These are phyloP conservation scores for Dione vanillae DNA, from an alignment of 2,888 invertebrate species.

Conservation along the genomic window DNA sequence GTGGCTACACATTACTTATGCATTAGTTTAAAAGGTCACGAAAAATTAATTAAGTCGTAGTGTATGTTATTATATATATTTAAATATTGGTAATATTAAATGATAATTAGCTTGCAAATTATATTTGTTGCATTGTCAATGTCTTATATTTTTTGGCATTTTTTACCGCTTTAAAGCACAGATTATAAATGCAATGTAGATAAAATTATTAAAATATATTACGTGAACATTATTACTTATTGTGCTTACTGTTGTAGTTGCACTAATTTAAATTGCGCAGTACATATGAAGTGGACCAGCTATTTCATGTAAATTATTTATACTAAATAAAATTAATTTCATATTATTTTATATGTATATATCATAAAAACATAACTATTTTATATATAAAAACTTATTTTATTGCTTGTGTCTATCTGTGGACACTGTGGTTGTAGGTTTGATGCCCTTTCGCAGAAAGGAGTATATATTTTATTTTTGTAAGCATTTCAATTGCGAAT, in stretches of 20 bases:
- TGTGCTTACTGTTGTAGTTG: conserved; percentile 17
- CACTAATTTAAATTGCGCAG: conserved; percentile 39
- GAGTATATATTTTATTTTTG: too few species aligned
- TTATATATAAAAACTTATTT: too few species aligned
- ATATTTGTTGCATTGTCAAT: not conserved
- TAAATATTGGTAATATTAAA: not conserved
- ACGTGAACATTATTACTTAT: not conserved
- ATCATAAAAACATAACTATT: too few species aligned
- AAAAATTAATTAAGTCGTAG: not conserved
- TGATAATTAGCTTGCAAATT: conserved; percentile 34
- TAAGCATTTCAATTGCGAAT: too few species aligned
- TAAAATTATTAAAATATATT: not conserved
- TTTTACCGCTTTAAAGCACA: conserved; percentile 7
- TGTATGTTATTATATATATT: not conserved
- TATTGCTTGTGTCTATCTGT: too few species aligned
- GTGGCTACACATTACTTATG: not conserved
- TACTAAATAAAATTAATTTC: not conserved
- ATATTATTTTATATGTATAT: too few species aligned
- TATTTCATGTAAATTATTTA: not conserved
- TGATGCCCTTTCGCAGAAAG: too few species aligned
- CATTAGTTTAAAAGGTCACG: not conserved
- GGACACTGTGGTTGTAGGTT: too few species aligned
- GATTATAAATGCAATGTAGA: conserved; percentile 5
- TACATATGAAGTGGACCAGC: conserved; percentile 41
- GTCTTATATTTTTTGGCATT: not conserved